Conservation (phyloP, 2,888 invertebrate genomes). For the Ophion costatus region DNA sequence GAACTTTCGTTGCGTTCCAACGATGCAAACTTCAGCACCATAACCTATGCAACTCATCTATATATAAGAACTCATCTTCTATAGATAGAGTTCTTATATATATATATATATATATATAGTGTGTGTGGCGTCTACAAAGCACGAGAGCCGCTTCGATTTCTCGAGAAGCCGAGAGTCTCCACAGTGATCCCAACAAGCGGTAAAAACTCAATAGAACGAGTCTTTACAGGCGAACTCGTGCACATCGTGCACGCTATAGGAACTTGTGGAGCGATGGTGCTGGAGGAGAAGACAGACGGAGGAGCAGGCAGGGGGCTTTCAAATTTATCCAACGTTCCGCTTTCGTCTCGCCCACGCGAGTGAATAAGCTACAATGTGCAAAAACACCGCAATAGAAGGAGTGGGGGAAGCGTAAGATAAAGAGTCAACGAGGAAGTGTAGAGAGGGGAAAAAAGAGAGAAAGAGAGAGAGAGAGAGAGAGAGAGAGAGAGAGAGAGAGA, state of each 20-base stretch:
- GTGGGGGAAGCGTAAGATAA: background rate
- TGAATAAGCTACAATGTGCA: conserved; percentile 15
- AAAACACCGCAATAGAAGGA: conserved; percentile 1
- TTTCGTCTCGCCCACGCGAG: conserved; percentile 37
- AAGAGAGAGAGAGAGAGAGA: background rate
- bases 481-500: background rate
- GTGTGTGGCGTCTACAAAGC: too few relatives aligned
- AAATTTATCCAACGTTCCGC: conserved; percentile 49
- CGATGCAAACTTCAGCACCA: too few relatives aligned
- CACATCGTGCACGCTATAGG: background rate
- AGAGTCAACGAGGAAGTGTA: conserved; percentile 17
- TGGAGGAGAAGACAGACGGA: background rate
- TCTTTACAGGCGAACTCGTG: background rate
- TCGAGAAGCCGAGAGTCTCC: background rate
- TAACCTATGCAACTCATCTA: too few relatives aligned
- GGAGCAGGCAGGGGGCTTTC: conserved; percentile 28
- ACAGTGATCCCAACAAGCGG: conserved; percentile 15
- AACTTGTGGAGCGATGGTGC: background rate
- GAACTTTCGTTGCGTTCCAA: too few relatives aligned
- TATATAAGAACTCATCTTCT: too few relatives aligned
- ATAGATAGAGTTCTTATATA: too few relatives aligned
- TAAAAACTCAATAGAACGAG: conserved; percentile 26
- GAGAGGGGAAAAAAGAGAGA: background rate
- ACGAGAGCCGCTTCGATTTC: too few relatives aligned
- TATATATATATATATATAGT: background rate